Evolutionary conservation across 2,797 vertebrate species (phyloP).

Genomic region (Etheostoma nigrum): DNA sequence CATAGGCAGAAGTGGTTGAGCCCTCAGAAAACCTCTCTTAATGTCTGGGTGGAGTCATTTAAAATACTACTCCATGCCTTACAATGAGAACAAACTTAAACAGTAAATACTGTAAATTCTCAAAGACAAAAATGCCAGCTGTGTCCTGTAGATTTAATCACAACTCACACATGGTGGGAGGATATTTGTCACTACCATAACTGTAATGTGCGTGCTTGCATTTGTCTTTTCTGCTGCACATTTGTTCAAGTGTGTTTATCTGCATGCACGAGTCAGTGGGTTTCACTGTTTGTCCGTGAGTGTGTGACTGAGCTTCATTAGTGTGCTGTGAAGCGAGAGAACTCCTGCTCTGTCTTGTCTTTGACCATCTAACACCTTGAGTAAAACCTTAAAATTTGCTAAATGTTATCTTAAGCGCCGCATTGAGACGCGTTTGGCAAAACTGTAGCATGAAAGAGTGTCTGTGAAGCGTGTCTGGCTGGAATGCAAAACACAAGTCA

Average conservation of each 20-base stretch:
- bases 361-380: slow-evolving; percentile 43
- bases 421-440: slow-evolving; percentile 71
- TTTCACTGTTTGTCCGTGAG: slow-evolving; percentile 18
- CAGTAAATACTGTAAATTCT: slow-evolving; percentile 29
- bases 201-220: neutral
- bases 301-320: slow-evolving; percentile 57
- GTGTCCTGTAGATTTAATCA: slow-evolving; percentile 29
- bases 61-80: slow-evolving; percentile 1
- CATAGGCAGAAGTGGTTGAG: slow-evolving; percentile 53
- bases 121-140: slow-evolving; percentile 20
- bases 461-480: slow-evolving; percentile 61
- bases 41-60: slow-evolving; percentile 32
- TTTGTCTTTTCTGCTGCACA: neutral
- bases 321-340: slow-evolving; percentile 57
- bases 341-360: slow-evolving; percentile 77
- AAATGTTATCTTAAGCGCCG: slow-evolving; percentile 70
- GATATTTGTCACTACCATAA: neutral
- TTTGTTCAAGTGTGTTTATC: slow-evolving; percentile 13
- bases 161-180: neutral
- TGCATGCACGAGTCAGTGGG: slow-evolving; percentile 27
- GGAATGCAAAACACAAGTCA: slow-evolving; percentile 80
- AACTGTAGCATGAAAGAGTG: slow-evolving; percentile 68
- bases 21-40: slow-evolving; percentile 42
- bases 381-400: slow-evolving; percentile 56
- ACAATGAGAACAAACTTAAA: neutral